Percentiles rank a stretch among this genome's conserved stretches.
Conservation (phyloP, 2,888 invertebrate genomes). For the Pristionchus japonicus region DNA sequence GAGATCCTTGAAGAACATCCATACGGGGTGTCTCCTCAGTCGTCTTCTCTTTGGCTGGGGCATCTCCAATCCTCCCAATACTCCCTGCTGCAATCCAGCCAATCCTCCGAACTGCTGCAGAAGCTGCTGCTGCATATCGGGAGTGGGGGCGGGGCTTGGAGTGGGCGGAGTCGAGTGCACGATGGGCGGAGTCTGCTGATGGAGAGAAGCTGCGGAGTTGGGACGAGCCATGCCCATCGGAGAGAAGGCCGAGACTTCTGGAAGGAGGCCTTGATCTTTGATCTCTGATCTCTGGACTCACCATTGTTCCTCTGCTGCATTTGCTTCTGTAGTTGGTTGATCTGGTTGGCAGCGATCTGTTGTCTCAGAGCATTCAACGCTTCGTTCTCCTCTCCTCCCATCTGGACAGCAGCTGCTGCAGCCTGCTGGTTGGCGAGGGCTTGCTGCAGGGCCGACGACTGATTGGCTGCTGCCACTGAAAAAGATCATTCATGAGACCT, state of each 20-base stretch:
- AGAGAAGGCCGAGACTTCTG: slow-evolving; percentile 11
- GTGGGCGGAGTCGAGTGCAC: slow-evolving; percentile 42
- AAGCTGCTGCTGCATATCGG: neutral
- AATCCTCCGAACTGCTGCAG: slow-evolving; percentile 18
- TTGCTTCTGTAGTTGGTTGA: slow-evolving; percentile 53
- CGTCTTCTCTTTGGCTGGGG: slow-evolving; percentile 66
- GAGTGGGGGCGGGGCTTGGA: slow-evolving; percentile 46
- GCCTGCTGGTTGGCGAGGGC: neutral
- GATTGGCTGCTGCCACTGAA: slow-evolving; percentile 42
- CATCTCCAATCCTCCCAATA: slow-evolving; percentile 53
- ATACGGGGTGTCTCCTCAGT: slow-evolving; percentile 70
- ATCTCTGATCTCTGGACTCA: neutral
- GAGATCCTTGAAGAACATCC: slow-evolving; percentile 70
- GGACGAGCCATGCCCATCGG: neutral
- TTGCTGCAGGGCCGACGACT: slow-evolving; percentile 20
- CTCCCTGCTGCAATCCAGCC: slow-evolving; percentile 5
- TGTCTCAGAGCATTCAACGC: slow-evolving; percentile 56
- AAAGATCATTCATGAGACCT: neutral
- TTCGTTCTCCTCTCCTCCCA: slow-evolving; percentile 5
- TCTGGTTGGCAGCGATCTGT: slow-evolving; percentile 59
- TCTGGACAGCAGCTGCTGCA: neutral
- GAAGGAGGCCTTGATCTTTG: neutral
- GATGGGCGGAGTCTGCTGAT: slow-evolving; percentile 42
- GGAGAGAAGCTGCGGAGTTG: slow-evolving; percentile 50
- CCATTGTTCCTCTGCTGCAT: slow-evolving; percentile 41